phyloP scores from a whole-genome alignment of 1,140 invertebrate species.

The Pectinophora gossypiella region DNA sequence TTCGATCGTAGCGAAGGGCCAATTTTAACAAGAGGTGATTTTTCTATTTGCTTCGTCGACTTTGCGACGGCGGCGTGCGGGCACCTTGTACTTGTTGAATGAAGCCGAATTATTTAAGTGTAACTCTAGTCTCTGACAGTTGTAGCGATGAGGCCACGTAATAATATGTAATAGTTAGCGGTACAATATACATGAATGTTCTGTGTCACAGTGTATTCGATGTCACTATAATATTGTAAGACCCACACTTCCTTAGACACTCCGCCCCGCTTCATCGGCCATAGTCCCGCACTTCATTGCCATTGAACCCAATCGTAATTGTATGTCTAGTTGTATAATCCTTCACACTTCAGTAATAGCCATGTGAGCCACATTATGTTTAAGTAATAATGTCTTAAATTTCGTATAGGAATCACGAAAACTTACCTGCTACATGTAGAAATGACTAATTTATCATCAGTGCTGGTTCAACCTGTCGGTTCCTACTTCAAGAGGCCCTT shows the following conservation, averaged over 20 bases:
- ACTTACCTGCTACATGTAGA: too few species aligned
- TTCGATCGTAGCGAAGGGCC: conserved; percentile 15
- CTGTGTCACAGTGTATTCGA: conserved; percentile 28
- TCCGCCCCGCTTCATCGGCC: conserved; percentile 12
- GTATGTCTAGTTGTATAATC: too few species aligned
- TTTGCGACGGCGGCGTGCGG: conserved; percentile 11
- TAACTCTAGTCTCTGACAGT: conserved; percentile 30
- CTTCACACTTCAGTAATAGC: background rate
- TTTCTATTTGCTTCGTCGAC: conserved; percentile 16
- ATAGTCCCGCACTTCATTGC: conserved; percentile 3
- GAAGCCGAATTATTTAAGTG: conserved; percentile 48
- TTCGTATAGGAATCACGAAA: too few species aligned
- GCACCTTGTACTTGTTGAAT: conserved; percentile 16
- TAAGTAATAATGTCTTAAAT: too few species aligned
- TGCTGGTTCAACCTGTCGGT: too few species aligned
- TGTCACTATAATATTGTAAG: conserved; percentile 16
- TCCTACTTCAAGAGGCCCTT: too few species aligned
- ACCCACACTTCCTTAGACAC: conserved; percentile 10
- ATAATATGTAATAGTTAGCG: conserved; percentile 25
- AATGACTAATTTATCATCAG: too few species aligned
- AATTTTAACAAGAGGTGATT: conserved; percentile 18
- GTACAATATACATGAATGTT: conserved; percentile 30
- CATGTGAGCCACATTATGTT: background rate
- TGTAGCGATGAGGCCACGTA: conserved; percentile 24
- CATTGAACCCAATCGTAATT: too few species aligned